Conservation (phyloP, 2,888 invertebrate genomes). For the Sabatieria punctata region DNA sequence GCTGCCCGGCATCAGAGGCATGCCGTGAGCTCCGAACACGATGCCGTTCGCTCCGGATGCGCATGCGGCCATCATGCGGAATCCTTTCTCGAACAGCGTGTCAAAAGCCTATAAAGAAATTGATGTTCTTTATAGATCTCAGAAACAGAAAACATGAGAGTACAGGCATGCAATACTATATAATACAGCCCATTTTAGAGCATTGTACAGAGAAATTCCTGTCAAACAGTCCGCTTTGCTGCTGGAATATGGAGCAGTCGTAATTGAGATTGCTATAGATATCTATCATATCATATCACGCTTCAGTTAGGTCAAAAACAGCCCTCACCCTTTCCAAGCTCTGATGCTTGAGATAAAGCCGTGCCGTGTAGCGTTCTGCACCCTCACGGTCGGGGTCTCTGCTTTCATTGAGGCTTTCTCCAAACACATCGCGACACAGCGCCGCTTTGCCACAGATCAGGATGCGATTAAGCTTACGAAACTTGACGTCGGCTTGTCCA, state of each 20-base stretch:
- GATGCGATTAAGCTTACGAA: conserved; percentile 85
- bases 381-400: conserved; percentile 88
- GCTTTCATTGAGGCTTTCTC: conserved; percentile 86
- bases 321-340: conserved; percentile 84
- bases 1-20: conserved; percentile 34
- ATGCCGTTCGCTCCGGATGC: conserved; percentile 72
- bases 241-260: too few relatives aligned
- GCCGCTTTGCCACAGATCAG: conserved; percentile 51
- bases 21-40: too few relatives aligned
- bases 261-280: too few relatives aligned
- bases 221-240: too few relatives aligned
- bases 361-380: conserved; percentile 79
- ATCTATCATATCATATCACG: too few relatives aligned
- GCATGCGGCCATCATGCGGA: conserved; percentile 51
- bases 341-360: conserved; percentile 94
- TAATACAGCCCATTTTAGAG: too few relatives aligned
- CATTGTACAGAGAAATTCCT: too few relatives aligned
- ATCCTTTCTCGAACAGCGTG: conserved; percentile 41
- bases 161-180: too few relatives aligned
- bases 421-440: conserved; percentile 77
- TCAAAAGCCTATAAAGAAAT: conserved; percentile 36
- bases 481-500: conserved; percentile 92
- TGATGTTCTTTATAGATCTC: too few relatives aligned
- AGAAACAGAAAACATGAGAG: too few relatives aligned
- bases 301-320: too few relatives aligned